These are phyloP conservation scores for Paedocypris sp. DNA, from an alignment of 2,113 vertebrate genomes.

Conservation along the genomic window DNA sequence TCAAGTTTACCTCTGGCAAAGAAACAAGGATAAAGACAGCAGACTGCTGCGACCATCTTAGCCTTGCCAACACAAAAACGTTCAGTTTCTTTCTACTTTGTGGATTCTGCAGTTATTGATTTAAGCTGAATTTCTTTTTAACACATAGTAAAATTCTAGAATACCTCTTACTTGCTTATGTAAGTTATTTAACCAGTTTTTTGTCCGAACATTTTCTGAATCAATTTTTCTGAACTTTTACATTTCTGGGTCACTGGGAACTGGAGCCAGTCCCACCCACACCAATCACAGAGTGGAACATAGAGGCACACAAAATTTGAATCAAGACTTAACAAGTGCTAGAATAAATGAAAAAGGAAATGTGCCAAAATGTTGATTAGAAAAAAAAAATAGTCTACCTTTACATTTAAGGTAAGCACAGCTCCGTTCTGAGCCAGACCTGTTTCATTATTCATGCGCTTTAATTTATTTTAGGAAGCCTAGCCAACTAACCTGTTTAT, in stretches of 20 bases:
- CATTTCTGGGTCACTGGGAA: too few species aligned
- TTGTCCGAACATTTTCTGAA: too few species aligned
- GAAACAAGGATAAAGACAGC: slow-evolving; percentile 15
- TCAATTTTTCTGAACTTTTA: too few species aligned
- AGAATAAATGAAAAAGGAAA: slow-evolving; percentile 13
- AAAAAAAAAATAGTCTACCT: slow-evolving; percentile 24
- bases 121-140: background rate
- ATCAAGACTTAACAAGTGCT: slow-evolving; percentile 6
- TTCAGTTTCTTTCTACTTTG: background rate
- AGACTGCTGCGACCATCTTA: background rate
- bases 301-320: too few species aligned
- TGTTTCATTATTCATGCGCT: slow-evolving; percentile 57
- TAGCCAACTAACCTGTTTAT: slow-evolving; percentile 46
- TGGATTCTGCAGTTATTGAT: background rate
- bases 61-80: slow-evolving; percentile 1
- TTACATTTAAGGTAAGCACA: slow-evolving; percentile 12
- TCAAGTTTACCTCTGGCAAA: background rate
- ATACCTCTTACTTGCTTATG: too few species aligned
- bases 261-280: too few species aligned
- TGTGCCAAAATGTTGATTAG: slow-evolving; percentile 23
- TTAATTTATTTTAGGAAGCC: slow-evolving; percentile 48
- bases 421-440: slow-evolving; percentile 32
- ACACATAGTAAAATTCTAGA: too few species aligned
- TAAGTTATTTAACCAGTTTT: too few species aligned
- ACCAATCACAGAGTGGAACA: too few species aligned